These are phyloP conservation scores for Sinotaia quadrata DNA, from an alignment of 2,888 invertebrate genomes.

Conservation along the genomic window DNA sequence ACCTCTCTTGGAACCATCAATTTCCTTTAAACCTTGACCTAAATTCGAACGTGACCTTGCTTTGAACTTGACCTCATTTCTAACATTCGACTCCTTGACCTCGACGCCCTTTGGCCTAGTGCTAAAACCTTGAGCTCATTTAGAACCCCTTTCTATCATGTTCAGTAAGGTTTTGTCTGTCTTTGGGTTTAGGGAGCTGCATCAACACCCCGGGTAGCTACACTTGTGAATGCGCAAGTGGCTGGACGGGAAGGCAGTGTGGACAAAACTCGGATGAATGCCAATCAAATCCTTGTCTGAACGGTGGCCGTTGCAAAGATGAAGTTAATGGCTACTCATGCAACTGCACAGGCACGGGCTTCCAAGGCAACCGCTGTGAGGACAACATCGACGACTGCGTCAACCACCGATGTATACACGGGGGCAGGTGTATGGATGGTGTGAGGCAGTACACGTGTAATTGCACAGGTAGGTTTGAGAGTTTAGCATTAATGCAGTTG, in stretches of 20 bases:
- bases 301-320: conserved; percentile 56
- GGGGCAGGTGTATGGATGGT: conserved; percentile 53
- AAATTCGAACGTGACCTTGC: too few relatives aligned
- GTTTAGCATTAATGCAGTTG: not conserved
- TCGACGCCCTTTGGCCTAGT: too few relatives aligned
- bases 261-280: conserved; percentile 47
- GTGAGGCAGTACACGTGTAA: conserved; percentile 37
- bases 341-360: conserved; percentile 59
- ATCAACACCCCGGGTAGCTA: conserved; percentile 31
- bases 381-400: conserved; percentile 58
- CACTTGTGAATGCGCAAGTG: conserved; percentile 23
- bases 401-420: conserved; percentile 50
- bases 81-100: too few relatives aligned
- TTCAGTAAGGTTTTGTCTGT: too few relatives aligned
- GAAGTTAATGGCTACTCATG: conserved; percentile 49
- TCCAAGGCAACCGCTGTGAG: conserved; percentile 53
- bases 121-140: too few relatives aligned
- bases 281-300: conserved; percentile 44
- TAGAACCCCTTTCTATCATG: too few relatives aligned
- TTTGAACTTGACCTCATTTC: too few relatives aligned
- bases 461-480: conserved; percentile 1
- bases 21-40: too few relatives aligned
- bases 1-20: too few relatives aligned
- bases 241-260: conserved; percentile 32
- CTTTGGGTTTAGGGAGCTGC: conserved; percentile 35